phyloP scores from a whole-genome alignment of 2,113 vertebrate species.

The Acanthochromis polyacanthus region DNA sequence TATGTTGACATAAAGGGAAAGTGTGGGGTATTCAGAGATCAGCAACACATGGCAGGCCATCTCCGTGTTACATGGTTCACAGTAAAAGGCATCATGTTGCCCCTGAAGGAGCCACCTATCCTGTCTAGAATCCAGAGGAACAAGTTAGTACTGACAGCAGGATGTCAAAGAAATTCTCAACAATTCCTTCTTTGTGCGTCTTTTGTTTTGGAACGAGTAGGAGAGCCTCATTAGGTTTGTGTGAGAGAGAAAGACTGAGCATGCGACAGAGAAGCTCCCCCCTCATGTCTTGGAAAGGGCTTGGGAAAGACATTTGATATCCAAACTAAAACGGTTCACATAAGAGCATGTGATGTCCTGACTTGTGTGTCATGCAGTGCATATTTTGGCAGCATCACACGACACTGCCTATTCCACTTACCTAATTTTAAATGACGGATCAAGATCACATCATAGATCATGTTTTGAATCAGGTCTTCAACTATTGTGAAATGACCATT shows the following conservation, averaged over 20 bases:
- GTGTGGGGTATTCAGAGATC: too few species aligned
- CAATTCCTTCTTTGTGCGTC: conserved; percentile 1
- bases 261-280: conserved; percentile 2
- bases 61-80: neutral
- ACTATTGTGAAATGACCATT: neutral
- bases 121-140: neutral
- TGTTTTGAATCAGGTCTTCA: neutral
- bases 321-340: conserved; percentile 63
- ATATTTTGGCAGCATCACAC: conserved; percentile 23
- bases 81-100: neutral
- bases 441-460: neutral
- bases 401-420: conserved; percentile 24
- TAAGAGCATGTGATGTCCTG: conserved; percentile 60
- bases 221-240: neutral
- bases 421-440: conserved; percentile 16
- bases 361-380: conserved; percentile 18
- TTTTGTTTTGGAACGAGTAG: neutral
- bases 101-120: too few species aligned
- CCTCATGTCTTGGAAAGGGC: conserved; percentile 31
- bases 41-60: too few species aligned
- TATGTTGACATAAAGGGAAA: too few species aligned
- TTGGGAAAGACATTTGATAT: conserved; percentile 71
- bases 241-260: neutral
- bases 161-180: neutral
- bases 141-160: accelerated